phyloP scores from a whole-genome alignment of 37 sponge, comb jelly and placozoan species.

The Chondrilla cf. caribensis region DNA sequence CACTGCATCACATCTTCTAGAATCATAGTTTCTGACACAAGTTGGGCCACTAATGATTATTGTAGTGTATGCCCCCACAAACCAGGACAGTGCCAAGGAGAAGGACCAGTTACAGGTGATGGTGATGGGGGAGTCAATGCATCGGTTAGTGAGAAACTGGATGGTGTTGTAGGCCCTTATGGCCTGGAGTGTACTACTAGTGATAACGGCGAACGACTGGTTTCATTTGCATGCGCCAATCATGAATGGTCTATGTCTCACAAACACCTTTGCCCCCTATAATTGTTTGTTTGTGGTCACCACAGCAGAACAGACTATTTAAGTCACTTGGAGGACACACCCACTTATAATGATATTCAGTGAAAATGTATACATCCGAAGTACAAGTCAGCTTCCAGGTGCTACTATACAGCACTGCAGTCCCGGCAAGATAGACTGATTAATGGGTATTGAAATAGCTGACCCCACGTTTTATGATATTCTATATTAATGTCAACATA shows the following conservation, averaged over 20 bases:
- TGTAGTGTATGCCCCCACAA: constrained; percentile 13
- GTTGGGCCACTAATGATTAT: constrained; percentile 8
- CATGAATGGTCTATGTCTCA: background rate
- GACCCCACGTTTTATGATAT: too few species aligned
- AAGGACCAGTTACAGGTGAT: background rate
- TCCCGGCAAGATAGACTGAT: too few species aligned
- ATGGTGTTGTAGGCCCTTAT: constrained; percentile 10
- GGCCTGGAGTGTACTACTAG: constrained; percentile 5
- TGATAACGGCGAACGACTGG: constrained; percentile 9
- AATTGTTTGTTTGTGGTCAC: too few species aligned
- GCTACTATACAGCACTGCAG: too few species aligned
- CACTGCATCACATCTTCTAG: background rate
- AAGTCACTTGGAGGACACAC: too few species aligned
- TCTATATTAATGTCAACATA: too few species aligned
- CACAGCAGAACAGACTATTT: too few species aligned
- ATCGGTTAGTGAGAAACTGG: background rate
- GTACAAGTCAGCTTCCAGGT: too few species aligned
- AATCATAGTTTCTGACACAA: background rate
- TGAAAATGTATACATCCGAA: too few species aligned
- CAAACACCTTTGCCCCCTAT: constrained; percentile 1
- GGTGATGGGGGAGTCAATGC: constrained; percentile 4
- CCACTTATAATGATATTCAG: too few species aligned
- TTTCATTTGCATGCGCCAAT: constrained; percentile 20
- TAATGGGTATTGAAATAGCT: too few species aligned
- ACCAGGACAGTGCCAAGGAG: background rate